Percentiles rank a stretch among this genome's conserved stretches.
These are phyloP conservation scores for Tychaedon coryphoeus DNA, from an alignment of 2,113 vertebrate genomes.

Conservation along the genomic window DNA sequence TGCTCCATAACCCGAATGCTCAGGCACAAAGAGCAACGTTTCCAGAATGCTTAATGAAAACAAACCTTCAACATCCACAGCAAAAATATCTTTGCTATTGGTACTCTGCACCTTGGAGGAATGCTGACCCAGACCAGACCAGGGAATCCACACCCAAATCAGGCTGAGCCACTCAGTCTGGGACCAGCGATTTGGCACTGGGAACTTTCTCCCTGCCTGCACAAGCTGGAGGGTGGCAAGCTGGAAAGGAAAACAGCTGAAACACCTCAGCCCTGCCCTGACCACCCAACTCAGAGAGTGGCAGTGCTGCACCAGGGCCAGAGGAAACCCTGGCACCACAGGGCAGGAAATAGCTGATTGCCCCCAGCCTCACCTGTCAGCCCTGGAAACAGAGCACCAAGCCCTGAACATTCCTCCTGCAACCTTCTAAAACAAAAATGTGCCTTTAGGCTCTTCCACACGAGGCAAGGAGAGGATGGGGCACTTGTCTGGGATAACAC, in stretches of 20 bases:
- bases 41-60: slow-evolving; percentile 35
- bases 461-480: accelerated
- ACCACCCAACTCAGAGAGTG: background rate
- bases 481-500: background rate
- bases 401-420: background rate
- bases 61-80: background rate
- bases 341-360: background rate
- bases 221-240: background rate
- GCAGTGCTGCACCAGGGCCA: background rate
- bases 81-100: background rate
- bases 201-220: background rate
- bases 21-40: background rate
- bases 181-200: accelerated
- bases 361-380: background rate
- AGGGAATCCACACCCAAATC: accelerated
- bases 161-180: background rate
- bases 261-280: background rate
- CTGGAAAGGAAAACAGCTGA: accelerated
- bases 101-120: background rate
- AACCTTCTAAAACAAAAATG: background rate
- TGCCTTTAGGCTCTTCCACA: background rate
- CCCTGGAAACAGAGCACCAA: background rate
- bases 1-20: background rate
- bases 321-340: accelerated
- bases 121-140: background rate